A percentile compares a stretch with the other conserved stretches of the same genome.
phyloP scores from a whole-genome alignment of 1,140 invertebrate species.

The Lordiphosa mommai region DNA sequence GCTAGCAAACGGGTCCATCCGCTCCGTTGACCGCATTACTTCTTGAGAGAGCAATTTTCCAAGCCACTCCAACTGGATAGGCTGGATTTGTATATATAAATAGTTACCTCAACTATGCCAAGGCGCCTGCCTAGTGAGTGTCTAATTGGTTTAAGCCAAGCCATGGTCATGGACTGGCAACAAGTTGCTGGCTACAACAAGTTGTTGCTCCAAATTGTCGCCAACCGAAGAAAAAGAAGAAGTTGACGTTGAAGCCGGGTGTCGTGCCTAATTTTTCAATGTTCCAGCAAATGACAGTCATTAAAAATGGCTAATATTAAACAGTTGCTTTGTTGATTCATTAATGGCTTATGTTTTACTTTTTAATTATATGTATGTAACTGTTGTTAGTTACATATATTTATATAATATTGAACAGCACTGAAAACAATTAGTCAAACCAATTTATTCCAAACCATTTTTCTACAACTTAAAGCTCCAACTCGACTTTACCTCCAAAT shows the following conservation, averaged over 20 bases:
- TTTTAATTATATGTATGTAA: too few relatives aligned
- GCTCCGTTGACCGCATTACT: slow-evolving; percentile 47
- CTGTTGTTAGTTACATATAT: too few relatives aligned
- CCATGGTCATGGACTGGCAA: slow-evolving; percentile 39
- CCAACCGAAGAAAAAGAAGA: background rate
- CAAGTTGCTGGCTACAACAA: slow-evolving; percentile 21
- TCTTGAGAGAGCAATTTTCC: slow-evolving; percentile 20
- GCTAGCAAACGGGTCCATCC: slow-evolving; percentile 11
- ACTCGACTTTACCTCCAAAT: too few relatives aligned
- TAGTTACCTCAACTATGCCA: slow-evolving; percentile 52
- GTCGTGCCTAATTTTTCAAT: too few relatives aligned
- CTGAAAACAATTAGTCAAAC: background rate
- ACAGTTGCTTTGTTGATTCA: too few relatives aligned
- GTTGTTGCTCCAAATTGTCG: slow-evolving; percentile 16
- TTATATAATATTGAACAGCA: too few relatives aligned
- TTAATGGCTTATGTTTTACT: too few relatives aligned
- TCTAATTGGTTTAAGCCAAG: slow-evolving; percentile 36
- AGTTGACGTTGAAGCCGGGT: too few relatives aligned
- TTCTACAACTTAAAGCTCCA: too few relatives aligned
- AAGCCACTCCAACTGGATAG: slow-evolving; percentile 38
- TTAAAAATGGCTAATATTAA: too few relatives aligned
- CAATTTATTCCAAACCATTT: too few relatives aligned
- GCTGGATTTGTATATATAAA: slow-evolving; percentile 34
- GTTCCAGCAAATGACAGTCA: too few relatives aligned
- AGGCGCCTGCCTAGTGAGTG: slow-evolving; percentile 28